Conservation (phyloP, 2,113 vertebrate species). For the Theristicus caerulescens region DNA sequence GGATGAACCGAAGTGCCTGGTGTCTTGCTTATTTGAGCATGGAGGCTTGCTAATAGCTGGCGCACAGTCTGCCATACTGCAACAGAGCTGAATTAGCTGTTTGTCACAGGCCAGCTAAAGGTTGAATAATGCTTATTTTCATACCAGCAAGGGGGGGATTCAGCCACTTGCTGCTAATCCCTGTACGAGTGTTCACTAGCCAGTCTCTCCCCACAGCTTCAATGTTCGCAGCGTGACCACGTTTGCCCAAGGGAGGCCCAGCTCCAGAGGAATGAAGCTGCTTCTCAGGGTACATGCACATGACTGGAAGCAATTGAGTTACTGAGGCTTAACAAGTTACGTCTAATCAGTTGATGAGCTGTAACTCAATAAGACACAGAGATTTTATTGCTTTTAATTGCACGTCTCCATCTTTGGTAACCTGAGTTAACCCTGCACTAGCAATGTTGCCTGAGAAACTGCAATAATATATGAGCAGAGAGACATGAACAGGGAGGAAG, state of each 20-base stretch:
- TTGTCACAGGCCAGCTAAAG: not conserved
- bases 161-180: not conserved
- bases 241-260: not conserved
- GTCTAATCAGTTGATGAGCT: not conserved
- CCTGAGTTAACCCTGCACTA: not conserved
- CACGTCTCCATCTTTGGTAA: not conserved
- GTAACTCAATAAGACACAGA: not conserved
- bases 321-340: not conserved
- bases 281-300: not conserved
- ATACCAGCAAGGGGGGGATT: not conserved
- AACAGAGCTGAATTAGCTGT: not conserved
- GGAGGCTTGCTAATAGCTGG: not conserved
- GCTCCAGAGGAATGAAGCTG: not conserved
- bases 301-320: not conserved
- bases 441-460: not conserved
- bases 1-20: not conserved
- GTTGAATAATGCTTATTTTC: not conserved
- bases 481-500: not conserved
- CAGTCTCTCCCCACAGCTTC: not conserved
- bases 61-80: not conserved
- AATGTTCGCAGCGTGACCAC: not conserved
- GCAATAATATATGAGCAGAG: not conserved
- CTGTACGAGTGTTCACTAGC: not conserved
- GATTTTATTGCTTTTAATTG: not conserved
- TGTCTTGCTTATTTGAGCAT: not conserved